Base-by-base conservation (phyloP, 2,797 vertebrate genomes). In the Poecilia gillii region DNA sequence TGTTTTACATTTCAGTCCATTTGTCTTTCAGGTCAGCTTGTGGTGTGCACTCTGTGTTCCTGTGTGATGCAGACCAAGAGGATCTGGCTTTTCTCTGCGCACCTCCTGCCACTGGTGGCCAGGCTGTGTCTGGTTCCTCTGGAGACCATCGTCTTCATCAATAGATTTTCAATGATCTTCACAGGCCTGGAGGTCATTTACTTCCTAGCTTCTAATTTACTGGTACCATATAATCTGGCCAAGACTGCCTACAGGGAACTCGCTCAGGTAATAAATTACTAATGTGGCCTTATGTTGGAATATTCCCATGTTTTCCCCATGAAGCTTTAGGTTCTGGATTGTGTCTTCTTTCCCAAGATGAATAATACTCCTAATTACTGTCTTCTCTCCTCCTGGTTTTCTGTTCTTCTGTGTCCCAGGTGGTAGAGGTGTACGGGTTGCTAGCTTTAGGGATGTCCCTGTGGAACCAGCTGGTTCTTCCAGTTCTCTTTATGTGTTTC, bases 51-150 rank as follows among this genome's bases (percentile, higher is more conserved):
- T 0, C 95, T 99, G 25, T 99, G 99, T 92, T 99, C 98, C 83
- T 99, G 97, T 81, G 98, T 99, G 88, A 99, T 99, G 98, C 98
- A 99, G 93, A 99, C 98, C 51, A 99, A 99, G 88, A 97, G 98
- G 95, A 99, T 99, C 86, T 99, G 99, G 99, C 97, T 99, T 2
- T 99, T 99, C 88, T 99, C 98, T 0, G 99, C 98, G 84, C 99
- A 99, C 89, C 96, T 99, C 93, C 97, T 99, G 93, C 99, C 99
- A 90, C 96, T 99, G 78, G 96, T 99, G 95, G 98, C 98, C 71
- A 95, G 98, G 2, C 97, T 99, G 80, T 99, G 99, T 92, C 96
- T 99, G 23, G 97, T 99, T 74, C 99, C 98, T 3, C 91, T 99
- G 88, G 98, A 99, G 93, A 99, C 97, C 64, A 98, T 99, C 0